Conservation (phyloP, 2,888 invertebrate species). For the Lasioglossum zephyrum region DNA sequence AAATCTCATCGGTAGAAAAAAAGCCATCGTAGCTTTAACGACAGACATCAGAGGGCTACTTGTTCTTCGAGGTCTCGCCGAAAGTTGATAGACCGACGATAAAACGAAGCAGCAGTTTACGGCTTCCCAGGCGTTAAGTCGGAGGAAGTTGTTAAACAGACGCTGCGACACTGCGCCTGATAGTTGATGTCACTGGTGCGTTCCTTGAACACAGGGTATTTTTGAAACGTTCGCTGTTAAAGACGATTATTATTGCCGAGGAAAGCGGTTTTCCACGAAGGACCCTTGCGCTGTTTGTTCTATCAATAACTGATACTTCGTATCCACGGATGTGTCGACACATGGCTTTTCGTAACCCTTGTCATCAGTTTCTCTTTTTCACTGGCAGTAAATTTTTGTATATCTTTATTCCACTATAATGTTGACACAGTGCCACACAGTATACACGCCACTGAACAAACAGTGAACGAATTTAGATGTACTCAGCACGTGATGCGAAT, state of each 20-base stretch:
- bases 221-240: constrained; percentile 43
- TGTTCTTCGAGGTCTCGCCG: constrained; percentile 59
- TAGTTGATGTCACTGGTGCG: constrained; percentile 46
- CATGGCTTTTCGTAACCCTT: neutral
- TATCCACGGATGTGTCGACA: neutral
- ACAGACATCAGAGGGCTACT: constrained; percentile 66
- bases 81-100: constrained; percentile 73
- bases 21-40: constrained; percentile 71
- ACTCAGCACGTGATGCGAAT: neutral
- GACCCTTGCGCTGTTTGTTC: neutral
- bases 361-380: neutral
- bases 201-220: constrained; percentile 19
- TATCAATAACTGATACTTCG: constrained; percentile 15
- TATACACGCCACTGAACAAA: neutral
- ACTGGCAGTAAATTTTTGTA: neutral
- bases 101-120: constrained; percentile 73
- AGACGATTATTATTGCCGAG: neutral
- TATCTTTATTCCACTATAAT: neutral
- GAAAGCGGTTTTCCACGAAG: constrained; percentile 26
- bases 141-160: constrained; percentile 74
- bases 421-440: neutral
- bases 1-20: constrained; percentile 10
- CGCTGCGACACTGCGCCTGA: constrained; percentile 33
- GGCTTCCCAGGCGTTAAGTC: constrained; percentile 70
- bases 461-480: neutral